Percentiles rank a stretch among this genome's conserved stretches.
Conservation (phyloP, 2,888 invertebrate genomes). For the Frankliniella intonsa region DNA sequence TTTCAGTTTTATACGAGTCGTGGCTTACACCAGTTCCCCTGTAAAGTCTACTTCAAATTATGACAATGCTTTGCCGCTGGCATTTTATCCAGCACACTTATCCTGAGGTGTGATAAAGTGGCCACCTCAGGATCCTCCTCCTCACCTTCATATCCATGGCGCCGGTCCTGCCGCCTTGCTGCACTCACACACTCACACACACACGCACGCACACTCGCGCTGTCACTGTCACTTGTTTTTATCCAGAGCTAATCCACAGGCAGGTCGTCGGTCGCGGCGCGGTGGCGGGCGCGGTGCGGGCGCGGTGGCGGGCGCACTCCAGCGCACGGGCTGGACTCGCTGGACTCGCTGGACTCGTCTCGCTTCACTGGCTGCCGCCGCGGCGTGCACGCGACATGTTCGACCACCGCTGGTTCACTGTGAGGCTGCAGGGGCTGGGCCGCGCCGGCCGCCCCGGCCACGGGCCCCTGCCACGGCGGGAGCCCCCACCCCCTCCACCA, state of each 20-base stretch:
- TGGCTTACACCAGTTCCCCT: too few relatives aligned
- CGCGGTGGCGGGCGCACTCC: neutral
- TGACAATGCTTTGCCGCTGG: too few relatives aligned
- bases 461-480: neutral
- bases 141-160: constrained; percentile 18
- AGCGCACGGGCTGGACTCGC: too few relatives aligned
- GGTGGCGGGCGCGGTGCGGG: neutral
- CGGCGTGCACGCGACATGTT: neutral
- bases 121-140: neutral
- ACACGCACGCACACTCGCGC: too few relatives aligned
- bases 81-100: too few relatives aligned
- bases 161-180: neutral
- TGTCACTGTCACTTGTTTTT: neutral
- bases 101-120: too few relatives aligned
- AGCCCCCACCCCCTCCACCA: neutral
- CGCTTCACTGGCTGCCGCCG: neutral
- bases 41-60: too few relatives aligned
- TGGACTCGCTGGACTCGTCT: too few relatives aligned
- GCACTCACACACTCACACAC: neutral
- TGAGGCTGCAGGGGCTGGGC: neutral
- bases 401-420: neutral
- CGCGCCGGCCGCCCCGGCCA: neutral
- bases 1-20: too few relatives aligned
- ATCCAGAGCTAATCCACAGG: constrained; percentile 3
- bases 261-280: neutral